Evolutionary conservation across 1,140 invertebrate species (phyloP).

Genomic region (Diprion similis): DNA sequence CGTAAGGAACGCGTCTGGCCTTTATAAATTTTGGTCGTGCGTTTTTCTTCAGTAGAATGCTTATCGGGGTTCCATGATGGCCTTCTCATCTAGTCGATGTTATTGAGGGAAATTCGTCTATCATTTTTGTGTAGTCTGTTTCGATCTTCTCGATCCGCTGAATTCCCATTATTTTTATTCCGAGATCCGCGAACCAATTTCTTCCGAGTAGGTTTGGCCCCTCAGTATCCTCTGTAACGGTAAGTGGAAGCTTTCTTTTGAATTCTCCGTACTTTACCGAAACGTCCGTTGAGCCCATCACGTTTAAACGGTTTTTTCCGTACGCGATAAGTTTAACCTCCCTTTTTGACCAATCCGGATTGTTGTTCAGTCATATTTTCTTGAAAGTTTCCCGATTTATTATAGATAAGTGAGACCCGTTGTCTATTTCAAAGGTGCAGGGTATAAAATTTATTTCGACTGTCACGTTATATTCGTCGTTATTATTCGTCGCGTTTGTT

Average conservation of each 20-base stretch:
- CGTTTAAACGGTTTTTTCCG: constrained; percentile 10
- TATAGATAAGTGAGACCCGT: constrained; percentile 7
- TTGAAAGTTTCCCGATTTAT: constrained; percentile 12
- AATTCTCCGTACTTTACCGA: constrained; percentile 3
- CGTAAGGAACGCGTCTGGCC: neutral
- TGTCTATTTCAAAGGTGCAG: constrained; percentile 11
- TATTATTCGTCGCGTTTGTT: neutral
- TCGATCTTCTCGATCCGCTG: neutral
- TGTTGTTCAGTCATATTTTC: neutral
- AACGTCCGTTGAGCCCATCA: constrained; percentile 2
- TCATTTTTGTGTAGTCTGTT: constrained; percentile 9
- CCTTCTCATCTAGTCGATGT: neutral
- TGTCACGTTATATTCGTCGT: neutral
- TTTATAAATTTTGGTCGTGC: constrained; percentile 5
- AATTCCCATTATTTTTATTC: constrained; percentile 12
- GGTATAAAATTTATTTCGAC: neutral
- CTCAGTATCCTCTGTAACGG: neutral
- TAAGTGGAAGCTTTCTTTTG: neutral
- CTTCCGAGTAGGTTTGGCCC: constrained; percentile 11
- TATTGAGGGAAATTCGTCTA: neutral
- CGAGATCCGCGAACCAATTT: constrained; percentile 3
- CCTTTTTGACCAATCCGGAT: neutral
- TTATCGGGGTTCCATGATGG: neutral
- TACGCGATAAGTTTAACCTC: constrained; percentile 7
- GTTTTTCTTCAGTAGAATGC: neutral